Percentiles rank a stretch among this genome's conserved stretches.
Evolutionary conservation across 2,797 vertebrate genomes (phyloP).

Genomic region (Enteromius argenteus): DNA sequence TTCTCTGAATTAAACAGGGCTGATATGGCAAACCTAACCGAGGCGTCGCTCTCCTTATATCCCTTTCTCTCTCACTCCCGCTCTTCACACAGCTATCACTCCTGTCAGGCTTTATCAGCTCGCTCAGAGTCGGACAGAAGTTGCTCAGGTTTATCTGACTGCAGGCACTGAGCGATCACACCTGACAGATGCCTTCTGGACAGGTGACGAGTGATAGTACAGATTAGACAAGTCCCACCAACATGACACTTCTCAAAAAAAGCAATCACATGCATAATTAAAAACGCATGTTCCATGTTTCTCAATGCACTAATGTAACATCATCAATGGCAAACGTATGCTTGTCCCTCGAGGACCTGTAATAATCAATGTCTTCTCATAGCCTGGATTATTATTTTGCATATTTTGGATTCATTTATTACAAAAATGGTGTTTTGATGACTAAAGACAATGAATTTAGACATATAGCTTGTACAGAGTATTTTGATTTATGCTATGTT

Average conservation of each 20-base stretch:
- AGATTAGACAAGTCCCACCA: slow-evolving; percentile 6
- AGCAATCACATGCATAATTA: neutral
- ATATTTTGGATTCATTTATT: too few relatives aligned
- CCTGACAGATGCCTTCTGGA: slow-evolving; percentile 8
- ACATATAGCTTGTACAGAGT: too few relatives aligned
- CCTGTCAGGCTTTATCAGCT: slow-evolving; percentile 32
- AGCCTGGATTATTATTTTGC: neutral
- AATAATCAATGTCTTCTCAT: neutral
- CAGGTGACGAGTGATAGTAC: slow-evolving; percentile 22
- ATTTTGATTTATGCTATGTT: neutral
- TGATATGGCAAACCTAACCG: slow-evolving; percentile 64
- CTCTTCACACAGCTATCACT: slow-evolving; percentile 16
- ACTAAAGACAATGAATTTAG: neutral
- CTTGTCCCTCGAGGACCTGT: neutral
- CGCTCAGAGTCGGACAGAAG: slow-evolving; percentile 16
- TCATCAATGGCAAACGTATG: neutral
- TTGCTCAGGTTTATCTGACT: slow-evolving; percentile 21
- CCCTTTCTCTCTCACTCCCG: neutral
- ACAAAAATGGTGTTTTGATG: too few relatives aligned
- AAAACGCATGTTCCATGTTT: neutral
- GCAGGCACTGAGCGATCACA: slow-evolving; percentile 12
- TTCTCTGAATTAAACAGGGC: slow-evolving; percentile 61
- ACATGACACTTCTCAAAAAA: slow-evolving; percentile 13
- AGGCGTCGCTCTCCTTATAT: slow-evolving; percentile 35
- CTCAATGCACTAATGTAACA: neutral